Base-by-base conservation (phyloP, 2,888 invertebrate species). In the Drosophila birchii region DNA sequence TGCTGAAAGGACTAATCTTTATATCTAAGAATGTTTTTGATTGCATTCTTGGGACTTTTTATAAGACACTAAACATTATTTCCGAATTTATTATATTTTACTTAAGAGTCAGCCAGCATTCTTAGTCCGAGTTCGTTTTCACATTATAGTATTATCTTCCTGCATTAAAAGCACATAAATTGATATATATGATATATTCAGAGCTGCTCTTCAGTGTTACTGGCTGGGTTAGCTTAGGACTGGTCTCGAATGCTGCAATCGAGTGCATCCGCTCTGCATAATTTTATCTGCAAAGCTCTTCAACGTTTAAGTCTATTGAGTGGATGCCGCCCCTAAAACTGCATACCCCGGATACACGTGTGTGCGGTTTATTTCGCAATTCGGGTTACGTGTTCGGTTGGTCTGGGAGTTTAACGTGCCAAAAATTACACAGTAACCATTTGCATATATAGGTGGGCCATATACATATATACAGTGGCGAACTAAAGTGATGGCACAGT, bases 311-410 rank as follows among this genome's bases (percentile, higher is more conserved):
- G 75, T 84, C 84, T 73, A 83, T 86, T 76, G 77, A 83, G 86
- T 62, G 69, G 66, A 67, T 76, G 63, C 32, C 49, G 7, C 36
- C 45, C 36, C 8, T 18, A 23, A 43, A 57, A 60, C 29, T 43
- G 54, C 59, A 36, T 43, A 43, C 47, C 58, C 59, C 61, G 53
- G 56, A 72, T 51, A 62, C 51, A 56, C 75, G 76, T 72, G 76
- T 67, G 66, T 88, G 83, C 76, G 86, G 88, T 78, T 86, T 88
- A 86, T 83, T 88, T 73, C 70, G 83, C 78, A 88, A 88, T 86
- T 88, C 80, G 69, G 83, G 88, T 88, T 86, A 86, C 85, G 85
- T 88, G 85, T 88, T 88, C 63, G 75, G 68, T 70, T 34, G 79
- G 67, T 68, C 62, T 75, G 68, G 57, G 36, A 66, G 75, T 66